Conservation (phyloP, 2,113 vertebrate genomes). For the Tragelaphus strepsiceros region DNA sequence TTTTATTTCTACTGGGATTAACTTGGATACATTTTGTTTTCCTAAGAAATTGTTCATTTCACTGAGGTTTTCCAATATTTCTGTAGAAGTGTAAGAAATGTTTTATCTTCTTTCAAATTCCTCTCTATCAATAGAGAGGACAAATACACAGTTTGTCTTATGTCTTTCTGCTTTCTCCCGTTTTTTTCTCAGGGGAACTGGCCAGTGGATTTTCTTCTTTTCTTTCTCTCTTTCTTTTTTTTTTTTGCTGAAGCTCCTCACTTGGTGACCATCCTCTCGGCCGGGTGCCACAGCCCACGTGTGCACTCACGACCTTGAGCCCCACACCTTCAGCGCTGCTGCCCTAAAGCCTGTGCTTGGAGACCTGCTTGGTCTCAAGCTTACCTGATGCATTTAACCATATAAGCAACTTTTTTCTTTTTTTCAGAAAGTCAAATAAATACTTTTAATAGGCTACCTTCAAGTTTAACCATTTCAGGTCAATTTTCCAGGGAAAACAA, state of each 20-base stretch:
- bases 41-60: neutral
- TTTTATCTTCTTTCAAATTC: neutral
- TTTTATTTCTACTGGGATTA: neutral
- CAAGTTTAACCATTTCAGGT: neutral
- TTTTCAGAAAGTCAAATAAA: neutral
- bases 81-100: neutral
- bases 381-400: neutral
- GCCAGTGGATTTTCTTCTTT: neutral
- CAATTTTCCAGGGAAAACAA: neutral
- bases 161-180: neutral
- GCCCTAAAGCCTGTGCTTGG: neutral
- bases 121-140: neutral
- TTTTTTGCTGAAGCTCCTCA: neutral
- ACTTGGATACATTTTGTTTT: neutral
- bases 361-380: neutral
- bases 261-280: rapidly evolving
- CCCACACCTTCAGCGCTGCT: neutral
- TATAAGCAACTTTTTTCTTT: neutral
- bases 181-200: neutral
- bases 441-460: neutral
- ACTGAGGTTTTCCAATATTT: neutral
- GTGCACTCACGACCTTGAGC: rapidly evolving
- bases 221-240: neutral
- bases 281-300: rapidly evolving
- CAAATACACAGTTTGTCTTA: neutral